phyloP scores from a whole-genome alignment of 2,113 vertebrate species.

The Gopherus flavomarginatus region DNA sequence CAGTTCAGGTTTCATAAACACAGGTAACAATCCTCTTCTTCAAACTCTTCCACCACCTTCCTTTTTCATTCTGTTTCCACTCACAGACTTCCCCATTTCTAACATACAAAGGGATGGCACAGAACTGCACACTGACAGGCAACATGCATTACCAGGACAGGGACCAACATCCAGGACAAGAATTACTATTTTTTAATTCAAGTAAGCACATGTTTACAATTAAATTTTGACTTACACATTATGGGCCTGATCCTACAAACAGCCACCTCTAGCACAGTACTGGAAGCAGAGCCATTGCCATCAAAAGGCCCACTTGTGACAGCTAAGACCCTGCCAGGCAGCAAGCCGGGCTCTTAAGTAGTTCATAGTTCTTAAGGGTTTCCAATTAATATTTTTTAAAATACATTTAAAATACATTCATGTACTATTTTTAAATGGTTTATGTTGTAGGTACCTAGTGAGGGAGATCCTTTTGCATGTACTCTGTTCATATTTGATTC shows the following conservation, averaged over 20 bases:
- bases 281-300: conserved; percentile 3
- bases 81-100: neutral
- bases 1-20: neutral
- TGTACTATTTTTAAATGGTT: neutral
- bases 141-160: neutral
- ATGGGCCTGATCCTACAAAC: neutral
- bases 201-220: neutral
- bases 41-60: neutral
- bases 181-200: neutral
- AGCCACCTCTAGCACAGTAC: neutral
- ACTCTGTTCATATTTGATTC: neutral
- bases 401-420: neutral
- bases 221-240: neutral
- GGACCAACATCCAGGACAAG: rapidly evolving
- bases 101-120: neutral
- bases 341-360: neutral
- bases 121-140: neutral
- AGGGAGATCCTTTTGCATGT: conserved; percentile 25
- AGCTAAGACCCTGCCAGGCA: neutral
- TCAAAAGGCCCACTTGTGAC: neutral
- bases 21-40: neutral
- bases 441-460: neutral
- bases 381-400: conserved; percentile 2
- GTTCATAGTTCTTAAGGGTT: neutral
- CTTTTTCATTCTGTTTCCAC: neutral